Conservation (phyloP, 2,797 vertebrate species). For the Onychomys leucogaster region DNA sequence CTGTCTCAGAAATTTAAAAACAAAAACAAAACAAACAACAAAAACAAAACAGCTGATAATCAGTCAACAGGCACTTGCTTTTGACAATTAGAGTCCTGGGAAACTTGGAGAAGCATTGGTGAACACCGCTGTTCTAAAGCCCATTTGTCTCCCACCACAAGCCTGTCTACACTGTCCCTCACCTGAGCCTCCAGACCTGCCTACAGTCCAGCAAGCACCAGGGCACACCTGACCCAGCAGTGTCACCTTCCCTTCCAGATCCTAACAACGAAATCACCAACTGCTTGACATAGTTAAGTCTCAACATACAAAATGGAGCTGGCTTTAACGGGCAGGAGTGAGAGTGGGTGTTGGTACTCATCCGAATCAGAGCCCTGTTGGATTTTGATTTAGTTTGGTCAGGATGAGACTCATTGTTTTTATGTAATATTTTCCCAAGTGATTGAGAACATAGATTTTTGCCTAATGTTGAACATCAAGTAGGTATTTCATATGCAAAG, state of each 20-base stretch:
- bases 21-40: no score
- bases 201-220: not conserved
- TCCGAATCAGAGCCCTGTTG: not conserved
- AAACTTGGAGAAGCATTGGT: not conserved
- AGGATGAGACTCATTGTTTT: not conserved
- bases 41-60: not conserved
- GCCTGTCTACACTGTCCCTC: not conserved
- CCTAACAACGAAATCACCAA: not conserved
- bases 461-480: not conserved
- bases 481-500: not conserved
- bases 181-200: not conserved
- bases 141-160: not conserved
- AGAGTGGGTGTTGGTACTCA: no score
- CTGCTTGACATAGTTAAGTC: not conserved
- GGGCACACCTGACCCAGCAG: not conserved
- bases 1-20: not conserved
- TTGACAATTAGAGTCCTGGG: constrained; percentile 13
- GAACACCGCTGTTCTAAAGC: not conserved
- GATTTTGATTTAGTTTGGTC: not conserved
- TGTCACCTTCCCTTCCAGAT: not conserved
- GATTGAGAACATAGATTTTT: not conserved
- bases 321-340: not conserved
- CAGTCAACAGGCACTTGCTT: not conserved
- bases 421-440: not conserved
- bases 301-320: not conserved